These are phyloP conservation scores for Lasioglossum pauxillum DNA, from an alignment of 2,888 invertebrate species.

Conservation along the genomic window DNA sequence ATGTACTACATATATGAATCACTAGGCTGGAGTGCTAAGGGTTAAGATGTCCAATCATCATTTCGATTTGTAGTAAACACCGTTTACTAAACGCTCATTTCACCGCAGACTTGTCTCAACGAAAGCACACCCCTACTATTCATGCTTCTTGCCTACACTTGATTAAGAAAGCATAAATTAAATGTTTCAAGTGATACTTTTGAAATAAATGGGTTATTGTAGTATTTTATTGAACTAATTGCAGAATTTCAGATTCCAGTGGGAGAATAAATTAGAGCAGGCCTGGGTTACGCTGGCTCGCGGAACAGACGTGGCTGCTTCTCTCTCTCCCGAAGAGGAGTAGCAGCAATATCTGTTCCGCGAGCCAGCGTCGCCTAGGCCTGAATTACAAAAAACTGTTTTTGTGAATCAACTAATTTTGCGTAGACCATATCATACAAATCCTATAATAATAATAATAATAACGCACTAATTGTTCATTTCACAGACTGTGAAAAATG, in stretches of 20 bases:
- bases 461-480: neutral
- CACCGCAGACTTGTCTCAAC: too few species aligned
- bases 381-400: neutral
- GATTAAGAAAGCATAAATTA: neutral
- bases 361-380: too few species aligned
- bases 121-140: neutral
- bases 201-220: neutral
- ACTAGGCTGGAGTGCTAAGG: too few species aligned
- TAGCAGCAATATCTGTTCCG: too few species aligned
- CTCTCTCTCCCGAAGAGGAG: too few species aligned
- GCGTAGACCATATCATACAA: neutral
- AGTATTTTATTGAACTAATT: neutral
- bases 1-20: too few species aligned
- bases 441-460: neutral
- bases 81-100: too few species aligned
- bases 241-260: constrained; percentile 4
- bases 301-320: too few species aligned
- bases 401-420: neutral
- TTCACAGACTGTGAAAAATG: neutral
- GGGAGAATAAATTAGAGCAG: neutral
- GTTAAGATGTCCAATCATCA: too few species aligned
- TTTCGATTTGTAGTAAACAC: too few species aligned
- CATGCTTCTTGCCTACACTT: neutral
- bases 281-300: too few species aligned
- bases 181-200: neutral